These are phyloP conservation scores for Planiliza haematocheilus DNA, from an alignment of 2,113 vertebrate species.

Conservation along the genomic window DNA sequence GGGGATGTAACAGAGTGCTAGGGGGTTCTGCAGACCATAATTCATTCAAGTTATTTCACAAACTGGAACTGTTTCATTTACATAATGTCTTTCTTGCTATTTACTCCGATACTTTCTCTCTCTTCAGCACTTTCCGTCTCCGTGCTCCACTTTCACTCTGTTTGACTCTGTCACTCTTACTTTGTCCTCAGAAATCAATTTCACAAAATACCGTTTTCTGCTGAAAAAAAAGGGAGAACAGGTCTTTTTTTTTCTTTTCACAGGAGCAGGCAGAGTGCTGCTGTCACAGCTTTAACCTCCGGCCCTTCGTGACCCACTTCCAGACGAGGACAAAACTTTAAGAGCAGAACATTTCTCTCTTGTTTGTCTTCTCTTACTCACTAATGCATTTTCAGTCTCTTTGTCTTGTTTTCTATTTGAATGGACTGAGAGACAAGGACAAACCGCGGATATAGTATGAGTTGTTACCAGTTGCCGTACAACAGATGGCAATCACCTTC, in stretches of 20 bases:
- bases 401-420: too few relatives aligned
- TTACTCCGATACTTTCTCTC: slow-evolving; percentile 9
- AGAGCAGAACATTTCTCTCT: slow-evolving; percentile 32
- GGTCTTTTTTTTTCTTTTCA: slow-evolving; percentile 27
- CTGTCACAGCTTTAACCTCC: slow-evolving; percentile 64
- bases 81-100: slow-evolving; percentile 43
- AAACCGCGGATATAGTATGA: too few relatives aligned
- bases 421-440: too few relatives aligned
- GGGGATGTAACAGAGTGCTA: slow-evolving; percentile 20
- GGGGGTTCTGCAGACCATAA: slow-evolving; percentile 36
- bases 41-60: slow-evolving; percentile 64
- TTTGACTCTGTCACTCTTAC: slow-evolving; percentile 26
- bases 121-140: background rate
- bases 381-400: background rate
- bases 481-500: too few relatives aligned
- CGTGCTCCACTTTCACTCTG: slow-evolving; percentile 32
- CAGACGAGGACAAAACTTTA: slow-evolving; percentile 50
- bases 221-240: slow-evolving; percentile 26
- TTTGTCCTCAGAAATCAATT: slow-evolving; percentile 56
- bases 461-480: too few relatives aligned
- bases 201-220: slow-evolving; percentile 31
- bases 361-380: slow-evolving; percentile 16
- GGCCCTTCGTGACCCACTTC: slow-evolving; percentile 76
- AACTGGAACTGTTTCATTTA: slow-evolving; percentile 62
- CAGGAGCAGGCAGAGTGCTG: slow-evolving; percentile 48